These are phyloP conservation scores for Bembecia ichneumoniformis DNA, from an alignment of 2,888 invertebrate species.

Conservation along the genomic window DNA sequence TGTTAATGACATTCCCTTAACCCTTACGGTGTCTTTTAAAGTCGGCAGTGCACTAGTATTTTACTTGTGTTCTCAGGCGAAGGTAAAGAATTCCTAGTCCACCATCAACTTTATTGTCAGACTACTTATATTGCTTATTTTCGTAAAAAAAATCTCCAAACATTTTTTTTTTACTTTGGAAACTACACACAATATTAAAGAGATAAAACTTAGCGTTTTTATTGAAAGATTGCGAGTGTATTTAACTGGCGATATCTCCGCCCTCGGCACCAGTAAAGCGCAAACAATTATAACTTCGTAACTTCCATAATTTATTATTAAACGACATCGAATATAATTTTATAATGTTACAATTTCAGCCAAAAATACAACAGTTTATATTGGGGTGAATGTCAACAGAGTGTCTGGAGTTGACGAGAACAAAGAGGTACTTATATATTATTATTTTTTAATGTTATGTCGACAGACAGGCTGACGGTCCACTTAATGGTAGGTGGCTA, in stretches of 20 bases:
- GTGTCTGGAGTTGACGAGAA: slow-evolving; percentile 77
- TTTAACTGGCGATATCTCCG: slow-evolving; percentile 32
- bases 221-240: background rate
- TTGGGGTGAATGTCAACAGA: slow-evolving; percentile 74
- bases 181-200: background rate
- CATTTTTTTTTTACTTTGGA: background rate
- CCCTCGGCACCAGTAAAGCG: slow-evolving; percentile 22
- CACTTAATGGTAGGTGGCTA: no score
- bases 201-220: background rate
- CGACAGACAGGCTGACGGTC: no score
- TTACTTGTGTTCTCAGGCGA: no score
- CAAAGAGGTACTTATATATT: slow-evolving; percentile 69
- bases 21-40: no score
- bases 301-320: background rate
- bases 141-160: no score
- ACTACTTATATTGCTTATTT: no score
- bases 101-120: no score
- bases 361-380: slow-evolving; percentile 72
- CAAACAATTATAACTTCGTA: slow-evolving; percentile 19
- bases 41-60: no score
- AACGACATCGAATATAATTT: background rate
- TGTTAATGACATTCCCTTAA: no score
- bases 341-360: slow-evolving; percentile 38
- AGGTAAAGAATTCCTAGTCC: no score
- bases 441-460: no score